Evolutionary conservation across 2,888 invertebrate genomes (phyloP).

Genomic region (Hypomecis atomaria): DNA sequence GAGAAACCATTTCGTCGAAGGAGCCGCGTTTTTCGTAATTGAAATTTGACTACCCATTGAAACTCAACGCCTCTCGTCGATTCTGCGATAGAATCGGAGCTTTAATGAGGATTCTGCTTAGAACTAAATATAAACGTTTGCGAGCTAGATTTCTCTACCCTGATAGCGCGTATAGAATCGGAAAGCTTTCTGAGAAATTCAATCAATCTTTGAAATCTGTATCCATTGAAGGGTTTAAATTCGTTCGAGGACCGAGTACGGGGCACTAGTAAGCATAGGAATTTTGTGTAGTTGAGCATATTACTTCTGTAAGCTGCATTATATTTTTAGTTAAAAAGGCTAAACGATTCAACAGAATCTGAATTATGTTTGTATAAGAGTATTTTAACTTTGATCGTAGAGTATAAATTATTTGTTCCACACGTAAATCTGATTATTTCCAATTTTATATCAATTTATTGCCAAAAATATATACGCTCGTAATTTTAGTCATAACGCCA

Average conservation of each 20-base stretch:
- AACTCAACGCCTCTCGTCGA: slow-evolving; percentile 40
- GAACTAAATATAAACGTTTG: slow-evolving; percentile 39
- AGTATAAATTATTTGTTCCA: too few relatives aligned
- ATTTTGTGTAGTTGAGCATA: slow-evolving; percentile 26
- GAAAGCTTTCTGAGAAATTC: slow-evolving; percentile 35
- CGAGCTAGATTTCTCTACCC: slow-evolving; percentile 30
- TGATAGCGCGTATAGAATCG: slow-evolving; percentile 35
- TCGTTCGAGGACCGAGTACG: background rate
- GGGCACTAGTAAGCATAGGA: background rate
- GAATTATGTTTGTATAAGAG: too few relatives aligned
- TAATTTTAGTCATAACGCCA: too few relatives aligned
- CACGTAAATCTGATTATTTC: too few relatives aligned
- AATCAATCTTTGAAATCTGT: slow-evolving; percentile 34
- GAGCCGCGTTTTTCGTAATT: slow-evolving; percentile 39
- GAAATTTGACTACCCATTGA: slow-evolving; percentile 42
- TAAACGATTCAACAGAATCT: too few relatives aligned
- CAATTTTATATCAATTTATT: too few relatives aligned
- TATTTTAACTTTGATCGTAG: too few relatives aligned
- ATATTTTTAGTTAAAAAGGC: too few relatives aligned
- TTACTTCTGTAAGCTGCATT: too few relatives aligned
- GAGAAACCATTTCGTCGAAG: slow-evolving; percentile 29
- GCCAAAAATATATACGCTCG: too few relatives aligned
- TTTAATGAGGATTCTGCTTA: slow-evolving; percentile 37
- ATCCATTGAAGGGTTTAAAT: slow-evolving; percentile 39
- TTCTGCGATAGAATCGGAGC: slow-evolving; percentile 40